Conservation (phyloP, 2,797 vertebrate species). For the Rousettus madagascariensis region DNA sequence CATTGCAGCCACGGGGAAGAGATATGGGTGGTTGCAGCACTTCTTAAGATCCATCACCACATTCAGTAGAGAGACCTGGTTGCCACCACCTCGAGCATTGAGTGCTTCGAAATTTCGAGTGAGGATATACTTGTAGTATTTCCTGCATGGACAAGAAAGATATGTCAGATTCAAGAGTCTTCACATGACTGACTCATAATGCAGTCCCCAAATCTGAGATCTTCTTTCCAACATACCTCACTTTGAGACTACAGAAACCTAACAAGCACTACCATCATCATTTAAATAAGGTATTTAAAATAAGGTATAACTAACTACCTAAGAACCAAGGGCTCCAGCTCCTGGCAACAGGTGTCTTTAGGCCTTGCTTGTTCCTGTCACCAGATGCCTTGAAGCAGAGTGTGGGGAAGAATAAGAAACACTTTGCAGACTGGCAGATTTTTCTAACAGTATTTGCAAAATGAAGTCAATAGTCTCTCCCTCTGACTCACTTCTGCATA, state of each 20-base stretch:
- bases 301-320: not conserved
- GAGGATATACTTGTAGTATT: conserved; percentile 99
- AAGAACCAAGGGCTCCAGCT: not conserved
- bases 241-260: not conserved
- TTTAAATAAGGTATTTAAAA: not conserved
- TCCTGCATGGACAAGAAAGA: conserved; percentile 83
- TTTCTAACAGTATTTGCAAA: not conserved
- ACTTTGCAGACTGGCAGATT: not conserved
- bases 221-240: not conserved
- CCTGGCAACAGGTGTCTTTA: not conserved
- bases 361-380: not conserved
- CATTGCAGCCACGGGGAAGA: conserved; percentile 96
- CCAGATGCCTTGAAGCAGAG: not conserved
- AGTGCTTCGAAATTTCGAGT: conserved; percentile 98
- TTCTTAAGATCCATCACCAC: conserved; percentile 99
- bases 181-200: not conserved
- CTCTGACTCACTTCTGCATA: conserved; percentile 95
- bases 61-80: conserved; percentile 97
- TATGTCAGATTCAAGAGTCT: not conserved
- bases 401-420: not conserved
- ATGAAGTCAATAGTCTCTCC: not conserved
- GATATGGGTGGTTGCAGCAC: conserved; percentile 99
- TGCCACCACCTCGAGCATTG: conserved; percentile 97
- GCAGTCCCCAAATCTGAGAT: not conserved
- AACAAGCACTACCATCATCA: not conserved